A percentile compares a stretch with the other conserved stretches of the same genome.
Conservation (phyloP, 2,113 vertebrate genomes). For the Nycticebus coucang region DNA sequence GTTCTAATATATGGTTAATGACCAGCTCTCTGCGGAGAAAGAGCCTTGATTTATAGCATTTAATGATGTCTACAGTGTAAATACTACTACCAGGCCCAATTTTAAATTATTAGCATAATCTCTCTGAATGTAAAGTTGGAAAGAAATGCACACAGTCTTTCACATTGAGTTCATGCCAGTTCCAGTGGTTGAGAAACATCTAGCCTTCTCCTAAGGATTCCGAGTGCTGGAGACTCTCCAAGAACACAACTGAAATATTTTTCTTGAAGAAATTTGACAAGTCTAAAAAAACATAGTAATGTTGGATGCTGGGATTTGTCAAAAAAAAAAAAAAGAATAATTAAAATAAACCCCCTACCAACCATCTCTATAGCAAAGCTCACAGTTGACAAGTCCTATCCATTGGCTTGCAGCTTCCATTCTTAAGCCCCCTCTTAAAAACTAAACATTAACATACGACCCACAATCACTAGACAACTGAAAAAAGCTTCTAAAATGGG, state of each 20-base stretch:
- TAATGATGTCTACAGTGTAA: not conserved
- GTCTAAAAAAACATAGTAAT: not conserved
- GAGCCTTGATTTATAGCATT: not conserved
- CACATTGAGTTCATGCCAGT: not conserved
- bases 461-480: not conserved
- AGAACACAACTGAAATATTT: not conserved
- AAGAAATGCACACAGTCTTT: not conserved
- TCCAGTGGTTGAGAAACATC: not conserved
- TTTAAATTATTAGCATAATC: not conserved
- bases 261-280: not conserved
- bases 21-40: not conserved
- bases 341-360: not conserved
- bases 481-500: not conserved
- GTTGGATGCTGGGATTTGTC: not conserved
- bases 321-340: not conserved
- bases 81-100: not conserved
- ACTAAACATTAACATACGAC: not conserved
- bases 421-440: not conserved
- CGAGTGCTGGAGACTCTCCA: not conserved
- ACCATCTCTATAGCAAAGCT: not conserved
- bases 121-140: not conserved
- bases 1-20: not conserved
- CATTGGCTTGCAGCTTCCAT: not conserved
- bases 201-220: not conserved
- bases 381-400: not conserved